Base-by-base conservation (phyloP, 1,140 invertebrate species). In the Rhyacophila brunnea region DNA sequence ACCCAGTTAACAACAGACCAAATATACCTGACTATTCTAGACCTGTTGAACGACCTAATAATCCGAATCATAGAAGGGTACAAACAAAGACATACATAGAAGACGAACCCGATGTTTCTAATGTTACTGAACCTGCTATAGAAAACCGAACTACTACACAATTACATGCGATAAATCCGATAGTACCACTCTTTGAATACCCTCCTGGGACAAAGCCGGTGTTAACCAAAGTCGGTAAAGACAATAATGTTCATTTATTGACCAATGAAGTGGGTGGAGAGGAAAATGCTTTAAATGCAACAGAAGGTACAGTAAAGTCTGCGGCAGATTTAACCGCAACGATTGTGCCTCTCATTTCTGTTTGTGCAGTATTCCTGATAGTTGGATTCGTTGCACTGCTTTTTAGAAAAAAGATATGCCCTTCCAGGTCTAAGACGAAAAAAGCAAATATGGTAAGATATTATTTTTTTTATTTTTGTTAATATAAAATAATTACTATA, bases 401-500 rank as follows among this genome's bases (percentile, higher is more conserved):
- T 1, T 80, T 83, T 55, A 79, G 81, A 5, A 81, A 80, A 51
- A 85, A 77, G 69, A 74, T 80, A 28, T 87, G 78, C 71, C 74
- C 67, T 36, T 72, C 67, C 50, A 80, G 73, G 66, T 73, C 72
- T 61, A 85, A 81, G 68, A 70, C 69, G 34, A 72, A 74, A 18
- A 83, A 85, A 68, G 81, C 83, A 48, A 83, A 85, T 67, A 81
- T 84, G 73, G 83, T 85, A 65, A 74, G 74, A 70, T 28, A 1
- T 18, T 13, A 2, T 28, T 56, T 47, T 11, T 14, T 28, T 28
- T 28, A 5, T 13, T 2, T 48, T 28, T 2, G 1, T 48, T 48
- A 23, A 1, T 48, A 48, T 46, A 46, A 15, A 46, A 19, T n/a
- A n/a, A n/a, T n/a, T n/a, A n/a, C n/a, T n/a, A n/a, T n/a, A n/a